Conservation (phyloP, 2,113 vertebrate species). For the Corythornis vintsioides region DNA sequence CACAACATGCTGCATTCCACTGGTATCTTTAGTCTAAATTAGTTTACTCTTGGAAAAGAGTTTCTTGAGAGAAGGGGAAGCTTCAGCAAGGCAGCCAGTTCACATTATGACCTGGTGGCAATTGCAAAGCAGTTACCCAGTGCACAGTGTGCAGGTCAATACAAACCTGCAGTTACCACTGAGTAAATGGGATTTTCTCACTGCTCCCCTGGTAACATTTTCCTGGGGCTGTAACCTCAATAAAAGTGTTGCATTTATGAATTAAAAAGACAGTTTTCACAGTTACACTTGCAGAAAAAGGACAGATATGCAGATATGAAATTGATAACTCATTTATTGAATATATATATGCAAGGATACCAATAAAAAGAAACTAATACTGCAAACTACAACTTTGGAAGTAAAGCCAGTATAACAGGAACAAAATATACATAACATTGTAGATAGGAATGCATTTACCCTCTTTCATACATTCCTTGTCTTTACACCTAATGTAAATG, state of each 20-base stretch:
- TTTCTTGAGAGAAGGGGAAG: neutral
- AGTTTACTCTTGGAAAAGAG: neutral
- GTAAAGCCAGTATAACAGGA: constrained; percentile 82
- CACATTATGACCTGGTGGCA: neutral
- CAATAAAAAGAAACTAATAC: constrained; percentile 81
- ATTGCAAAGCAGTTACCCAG: neutral
- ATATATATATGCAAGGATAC: constrained; percentile 79
- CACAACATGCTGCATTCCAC: neutral
- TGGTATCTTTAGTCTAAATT: neutral
- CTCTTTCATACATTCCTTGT: constrained; percentile 74
- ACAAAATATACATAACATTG: constrained; percentile 80
- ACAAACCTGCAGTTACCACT: neutral
- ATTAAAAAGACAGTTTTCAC: neutral
- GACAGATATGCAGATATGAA: constrained; percentile 73
- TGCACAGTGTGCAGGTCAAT: neutral
- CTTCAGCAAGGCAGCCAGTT: neutral
- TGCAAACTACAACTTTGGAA: constrained; percentile 81
- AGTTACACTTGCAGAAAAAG: constrained; percentile 60
- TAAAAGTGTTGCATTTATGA: neutral
- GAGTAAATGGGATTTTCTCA: neutral
- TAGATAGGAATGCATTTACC: constrained; percentile 77
- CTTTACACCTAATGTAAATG: constrained; percentile 74
- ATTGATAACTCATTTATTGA: constrained; percentile 81
- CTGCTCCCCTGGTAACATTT: neutral
- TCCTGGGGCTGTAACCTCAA: neutral